Percentiles rank a stretch among this genome's conserved stretches.
phyloP scores from a whole-genome alignment of 2,113 vertebrate genomes.

The Boulengeromyrus knoepffleri region DNA sequence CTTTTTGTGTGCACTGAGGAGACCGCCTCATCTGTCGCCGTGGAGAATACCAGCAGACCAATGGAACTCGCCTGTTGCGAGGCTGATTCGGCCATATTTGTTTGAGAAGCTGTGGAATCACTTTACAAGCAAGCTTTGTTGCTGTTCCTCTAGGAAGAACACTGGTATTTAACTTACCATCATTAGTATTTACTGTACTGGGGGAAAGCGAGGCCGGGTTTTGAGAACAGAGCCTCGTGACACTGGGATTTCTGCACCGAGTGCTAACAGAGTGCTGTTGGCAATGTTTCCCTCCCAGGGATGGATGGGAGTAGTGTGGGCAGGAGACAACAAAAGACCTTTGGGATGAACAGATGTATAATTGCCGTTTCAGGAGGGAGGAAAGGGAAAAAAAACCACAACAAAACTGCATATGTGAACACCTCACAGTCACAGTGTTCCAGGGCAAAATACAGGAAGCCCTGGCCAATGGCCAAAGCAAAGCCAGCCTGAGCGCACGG shows the following conservation, averaged over 20 bases:
- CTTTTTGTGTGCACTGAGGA: background rate
- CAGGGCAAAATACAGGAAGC: background rate
- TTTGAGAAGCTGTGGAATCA: background rate
- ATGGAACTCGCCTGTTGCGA: background rate
- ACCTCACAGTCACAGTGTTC: background rate
- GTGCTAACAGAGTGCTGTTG: background rate
- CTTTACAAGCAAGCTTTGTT: background rate
- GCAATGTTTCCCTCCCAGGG: background rate
- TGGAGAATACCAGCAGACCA: background rate
- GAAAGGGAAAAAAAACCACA: background rate
- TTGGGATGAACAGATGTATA: background rate
- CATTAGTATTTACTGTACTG: background rate
- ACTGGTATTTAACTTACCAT: background rate
- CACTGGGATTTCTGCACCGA: background rate
- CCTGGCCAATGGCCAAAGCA: background rate
- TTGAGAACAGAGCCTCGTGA: background rate
- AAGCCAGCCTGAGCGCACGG: background rate
- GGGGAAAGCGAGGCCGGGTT: background rate
- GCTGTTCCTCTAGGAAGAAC: background rate
- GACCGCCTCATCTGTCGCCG: background rate
- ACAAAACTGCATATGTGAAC: background rate
- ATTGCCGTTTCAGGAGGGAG: background rate
- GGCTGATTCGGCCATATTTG: background rate
- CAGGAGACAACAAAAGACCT: background rate
- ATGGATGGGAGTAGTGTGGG: background rate